phyloP scores from a whole-genome alignment of 2,113 vertebrate genomes.

The Thalassoma bifasciatum region DNA sequence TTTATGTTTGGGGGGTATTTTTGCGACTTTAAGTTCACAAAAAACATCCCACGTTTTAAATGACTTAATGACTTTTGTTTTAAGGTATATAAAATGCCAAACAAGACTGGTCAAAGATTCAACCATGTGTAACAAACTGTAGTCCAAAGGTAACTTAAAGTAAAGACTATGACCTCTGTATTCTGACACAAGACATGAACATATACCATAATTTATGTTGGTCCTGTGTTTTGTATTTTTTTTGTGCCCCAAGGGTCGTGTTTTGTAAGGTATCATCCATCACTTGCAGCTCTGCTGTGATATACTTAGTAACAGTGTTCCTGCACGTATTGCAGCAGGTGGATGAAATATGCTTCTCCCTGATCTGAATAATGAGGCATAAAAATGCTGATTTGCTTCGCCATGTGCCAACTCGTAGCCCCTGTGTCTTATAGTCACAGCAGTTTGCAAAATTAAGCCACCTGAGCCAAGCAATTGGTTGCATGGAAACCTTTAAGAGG shows the following conservation, averaged over 20 bases:
- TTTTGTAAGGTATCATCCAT: neutral
- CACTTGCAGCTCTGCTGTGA: constrained; percentile 10
- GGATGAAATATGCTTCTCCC: constrained; percentile 7
- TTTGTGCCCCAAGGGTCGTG: neutral
- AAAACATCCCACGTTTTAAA: too few relatives aligned
- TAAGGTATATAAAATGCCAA: neutral
- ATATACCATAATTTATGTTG: constrained; percentile 4
- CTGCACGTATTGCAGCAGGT: constrained; percentile 12
- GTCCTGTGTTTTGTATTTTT: neutral
- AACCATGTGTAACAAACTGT: neutral
- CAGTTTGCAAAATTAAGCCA: constrained; percentile 49
- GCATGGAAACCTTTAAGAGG: constrained; percentile 45
- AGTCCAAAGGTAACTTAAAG: constrained; percentile 10
- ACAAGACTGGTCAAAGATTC: neutral
- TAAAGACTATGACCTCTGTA: neutral
- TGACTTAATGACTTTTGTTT: too few relatives aligned
- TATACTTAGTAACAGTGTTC: constrained; percentile 16
- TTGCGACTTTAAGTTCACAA: too few relatives aligned
- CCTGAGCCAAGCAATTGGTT: constrained; percentile 38
- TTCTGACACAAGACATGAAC: neutral
- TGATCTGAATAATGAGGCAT: constrained; percentile 11
- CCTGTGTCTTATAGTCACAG: constrained; percentile 18
- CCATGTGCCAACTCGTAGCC: constrained; percentile 15
- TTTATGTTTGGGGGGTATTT: too few relatives aligned
- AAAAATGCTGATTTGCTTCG: constrained; percentile 44